These are phyloP conservation scores for Pleuronectes platessa DNA, from an alignment of 2,113 vertebrate genomes.

Conservation along the genomic window DNA sequence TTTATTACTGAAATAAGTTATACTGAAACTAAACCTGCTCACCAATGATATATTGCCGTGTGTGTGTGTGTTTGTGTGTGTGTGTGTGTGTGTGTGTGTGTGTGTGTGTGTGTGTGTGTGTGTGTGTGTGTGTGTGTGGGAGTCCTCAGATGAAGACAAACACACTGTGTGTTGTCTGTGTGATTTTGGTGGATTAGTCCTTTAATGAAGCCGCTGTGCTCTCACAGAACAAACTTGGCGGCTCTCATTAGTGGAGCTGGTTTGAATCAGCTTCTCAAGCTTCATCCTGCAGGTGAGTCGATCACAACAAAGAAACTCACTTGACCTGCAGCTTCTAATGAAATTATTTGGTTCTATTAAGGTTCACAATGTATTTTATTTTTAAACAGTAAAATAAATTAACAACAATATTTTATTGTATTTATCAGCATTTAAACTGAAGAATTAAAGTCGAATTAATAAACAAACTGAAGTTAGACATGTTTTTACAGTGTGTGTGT, in stretches of 20 bases:
- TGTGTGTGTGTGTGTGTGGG: constrained; percentile 12
- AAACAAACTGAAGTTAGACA: background rate
- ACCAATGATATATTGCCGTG: no score
- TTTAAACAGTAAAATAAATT: background rate
- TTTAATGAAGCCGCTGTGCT: constrained; percentile 47
- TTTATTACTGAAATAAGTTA: no score
- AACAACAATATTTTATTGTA: background rate
- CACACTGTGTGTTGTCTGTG: background rate
- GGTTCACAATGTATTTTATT: background rate
- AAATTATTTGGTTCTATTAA: background rate
- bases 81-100: no score
- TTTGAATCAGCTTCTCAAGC: background rate
- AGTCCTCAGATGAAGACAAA: constrained; percentile 31
- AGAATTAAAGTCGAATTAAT: background rate
- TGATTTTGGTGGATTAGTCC: constrained; percentile 43
- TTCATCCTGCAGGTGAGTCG: background rate
- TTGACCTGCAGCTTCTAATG: background rate
- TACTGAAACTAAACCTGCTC: no score
- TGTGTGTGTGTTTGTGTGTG: no score
- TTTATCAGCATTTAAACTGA: background rate
- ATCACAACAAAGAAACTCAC: no score
- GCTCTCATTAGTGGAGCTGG: constrained; percentile 27
- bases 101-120: background rate
- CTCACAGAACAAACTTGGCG: constrained; percentile 42
- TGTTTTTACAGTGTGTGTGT: background rate